Evolutionary conservation across 2,113 vertebrate species (phyloP).

Genomic region (Zosterops hypoxanthus): DNA sequence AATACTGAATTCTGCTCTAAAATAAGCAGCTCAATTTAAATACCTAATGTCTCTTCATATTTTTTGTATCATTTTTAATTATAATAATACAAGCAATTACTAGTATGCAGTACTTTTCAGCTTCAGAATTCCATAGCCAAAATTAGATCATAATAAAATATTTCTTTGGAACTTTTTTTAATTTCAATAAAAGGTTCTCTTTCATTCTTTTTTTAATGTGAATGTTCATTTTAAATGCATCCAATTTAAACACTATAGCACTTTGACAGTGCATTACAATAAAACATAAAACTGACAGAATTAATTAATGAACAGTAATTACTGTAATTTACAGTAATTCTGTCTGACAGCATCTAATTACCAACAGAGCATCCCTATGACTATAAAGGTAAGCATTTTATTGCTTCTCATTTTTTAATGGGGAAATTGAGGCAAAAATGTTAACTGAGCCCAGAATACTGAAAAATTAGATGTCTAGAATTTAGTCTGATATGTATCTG

Average conservation of each 20-base stretch:
- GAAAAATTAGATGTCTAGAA: slow-evolving; percentile 18
- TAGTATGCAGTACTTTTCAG: slow-evolving; percentile 3
- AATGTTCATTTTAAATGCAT: slow-evolving; percentile 54
- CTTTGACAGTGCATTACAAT: slow-evolving; percentile 59
- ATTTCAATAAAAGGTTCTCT: slow-evolving; percentile 68
- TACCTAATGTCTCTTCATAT: not conserved
- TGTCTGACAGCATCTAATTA: slow-evolving; percentile 63
- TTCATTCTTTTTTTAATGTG: slow-evolving; percentile 54
- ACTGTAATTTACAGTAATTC: slow-evolving; percentile 66
- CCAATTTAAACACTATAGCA: slow-evolving; percentile 54
- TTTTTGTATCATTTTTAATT: slow-evolving; percentile 52
- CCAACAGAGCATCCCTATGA: slow-evolving; percentile 32
- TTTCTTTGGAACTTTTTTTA: slow-evolving; percentile 56
- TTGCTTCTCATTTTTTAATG: slow-evolving; percentile 45
- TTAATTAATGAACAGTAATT: slow-evolving; percentile 70
- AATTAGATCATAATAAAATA: slow-evolving; percentile 59
- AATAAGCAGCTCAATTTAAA: slow-evolving; percentile 46
- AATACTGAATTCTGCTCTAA: slow-evolving; percentile 27
- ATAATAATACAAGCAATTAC: slow-evolving; percentile 43
- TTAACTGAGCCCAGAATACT: slow-evolving; percentile 35
- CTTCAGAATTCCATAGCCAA: slow-evolving; percentile 29
- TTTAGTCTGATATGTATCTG: not conserved
- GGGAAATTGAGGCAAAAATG: slow-evolving; percentile 53
- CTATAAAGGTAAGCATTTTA: slow-evolving; percentile 60
- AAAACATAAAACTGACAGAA: slow-evolving; percentile 62